A percentile compares a stretch with the other conserved stretches of the same genome.
Evolutionary conservation across 2,888 invertebrate genomes (phyloP).

Genomic region (Pogonocherus hispidulus): DNA sequence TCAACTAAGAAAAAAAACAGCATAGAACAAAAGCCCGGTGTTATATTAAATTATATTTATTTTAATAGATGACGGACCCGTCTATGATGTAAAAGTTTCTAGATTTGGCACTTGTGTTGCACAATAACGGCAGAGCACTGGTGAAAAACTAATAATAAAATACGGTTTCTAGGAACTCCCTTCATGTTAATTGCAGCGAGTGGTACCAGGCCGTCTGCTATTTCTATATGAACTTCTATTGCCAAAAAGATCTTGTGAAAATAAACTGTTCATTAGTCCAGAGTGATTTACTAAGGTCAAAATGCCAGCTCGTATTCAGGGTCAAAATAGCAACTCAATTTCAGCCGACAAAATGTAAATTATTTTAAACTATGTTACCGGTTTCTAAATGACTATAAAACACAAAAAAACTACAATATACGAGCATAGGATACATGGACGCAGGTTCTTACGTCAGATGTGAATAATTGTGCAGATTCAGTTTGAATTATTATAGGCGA

Average conservation of each 20-base stretch:
- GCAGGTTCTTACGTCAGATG: too few relatives aligned
- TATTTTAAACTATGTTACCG: too few relatives aligned
- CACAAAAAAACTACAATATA: too few relatives aligned
- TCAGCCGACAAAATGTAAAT: too few relatives aligned
- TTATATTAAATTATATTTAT: conserved; percentile 1
- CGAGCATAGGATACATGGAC: too few relatives aligned
- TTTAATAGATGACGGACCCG: conserved; percentile 10
- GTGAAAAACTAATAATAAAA: background rate
- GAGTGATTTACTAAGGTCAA: background rate
- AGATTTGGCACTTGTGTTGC: conserved; percentile 5
- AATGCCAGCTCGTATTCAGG: too few relatives aligned
- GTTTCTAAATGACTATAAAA: too few relatives aligned
- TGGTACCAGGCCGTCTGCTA: conserved; percentile 13
- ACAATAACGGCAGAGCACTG: background rate
- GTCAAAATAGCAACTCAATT: too few relatives aligned
- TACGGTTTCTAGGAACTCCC: conserved; percentile 3
- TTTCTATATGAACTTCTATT: conserved; percentile 3
- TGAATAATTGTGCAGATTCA: too few relatives aligned
- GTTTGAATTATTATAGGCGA: too few relatives aligned
- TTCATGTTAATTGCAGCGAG: conserved; percentile 3
- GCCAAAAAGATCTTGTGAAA: background rate
- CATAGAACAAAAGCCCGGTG: background rate
- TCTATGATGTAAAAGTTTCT: background rate
- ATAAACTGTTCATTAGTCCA: background rate
- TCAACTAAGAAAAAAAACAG: too few relatives aligned